Evolutionary conservation across 1,140 invertebrate species (phyloP).

Genomic region (Brachionus sp.): DNA sequence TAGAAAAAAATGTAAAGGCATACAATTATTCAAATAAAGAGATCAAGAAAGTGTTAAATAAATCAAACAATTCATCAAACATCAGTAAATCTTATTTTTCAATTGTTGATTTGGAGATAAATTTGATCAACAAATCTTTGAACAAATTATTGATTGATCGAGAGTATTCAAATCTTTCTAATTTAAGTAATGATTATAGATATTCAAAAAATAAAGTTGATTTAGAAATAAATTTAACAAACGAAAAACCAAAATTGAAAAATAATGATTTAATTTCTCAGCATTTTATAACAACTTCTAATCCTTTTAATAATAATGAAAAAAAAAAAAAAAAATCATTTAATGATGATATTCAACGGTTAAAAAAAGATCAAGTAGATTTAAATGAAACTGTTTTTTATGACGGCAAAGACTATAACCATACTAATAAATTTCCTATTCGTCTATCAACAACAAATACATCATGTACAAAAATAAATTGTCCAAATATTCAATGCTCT

Average conservation of each 20-base stretch:
- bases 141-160: not conserved
- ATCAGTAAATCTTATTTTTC: not conserved
- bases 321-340: not conserved
- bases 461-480: not conserved
- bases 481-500: not conserved
- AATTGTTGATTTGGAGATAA: not conserved
- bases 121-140: not conserved
- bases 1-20: not conserved
- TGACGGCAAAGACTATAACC: not conserved
- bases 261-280: too few species aligned
- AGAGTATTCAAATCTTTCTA: not conserved
- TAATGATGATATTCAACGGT: too few species aligned
- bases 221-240: not conserved
- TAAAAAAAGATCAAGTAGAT: not conserved
- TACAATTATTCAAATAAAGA: not conserved
- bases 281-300: not conserved
- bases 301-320: not conserved
- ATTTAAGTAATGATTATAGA: not conserved
- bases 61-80: not conserved
- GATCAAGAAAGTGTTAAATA: not conserved
- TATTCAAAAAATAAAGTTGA: not conserved
- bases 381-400: not conserved
- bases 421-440: not conserved
- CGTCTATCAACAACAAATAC: not conserved
- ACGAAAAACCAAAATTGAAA: not conserved